These are phyloP conservation scores for Hapalemur alaotrensis DNA, from an alignment of 2,797 vertebrate species.

Conservation along the genomic window DNA sequence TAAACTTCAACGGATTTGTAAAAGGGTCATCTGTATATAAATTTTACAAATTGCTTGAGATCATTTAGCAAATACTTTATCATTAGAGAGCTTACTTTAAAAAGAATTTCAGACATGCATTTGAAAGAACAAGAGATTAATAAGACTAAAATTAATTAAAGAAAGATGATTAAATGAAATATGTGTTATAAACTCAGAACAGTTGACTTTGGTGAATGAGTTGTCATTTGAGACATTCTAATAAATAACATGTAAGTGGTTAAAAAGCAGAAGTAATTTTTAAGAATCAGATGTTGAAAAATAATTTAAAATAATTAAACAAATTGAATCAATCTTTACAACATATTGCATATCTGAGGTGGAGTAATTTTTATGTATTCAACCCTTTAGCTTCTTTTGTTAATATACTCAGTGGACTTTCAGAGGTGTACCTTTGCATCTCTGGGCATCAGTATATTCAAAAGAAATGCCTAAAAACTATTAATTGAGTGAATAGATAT, in stretches of 20 bases:
- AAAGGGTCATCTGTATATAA: slow-evolving; percentile 35
- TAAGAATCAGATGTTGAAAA: background rate
- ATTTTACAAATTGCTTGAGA: slow-evolving; percentile 62
- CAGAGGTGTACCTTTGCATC: background rate
- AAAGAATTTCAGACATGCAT: slow-evolving; percentile 16
- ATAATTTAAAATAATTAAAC: background rate
- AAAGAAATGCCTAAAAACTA: background rate
- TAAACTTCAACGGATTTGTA: background rate
- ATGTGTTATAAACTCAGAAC: slow-evolving; percentile 16
- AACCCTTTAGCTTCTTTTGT: background rate
- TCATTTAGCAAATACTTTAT: slow-evolving; percentile 40
- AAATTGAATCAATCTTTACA: background rate
- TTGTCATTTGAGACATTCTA: slow-evolving; percentile 36
- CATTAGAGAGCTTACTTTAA: slow-evolving; percentile 51
- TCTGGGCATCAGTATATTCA: background rate
- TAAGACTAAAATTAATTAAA: slow-evolving; percentile 71
- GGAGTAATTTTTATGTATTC: background rate
- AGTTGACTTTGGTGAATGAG: slow-evolving; percentile 9
- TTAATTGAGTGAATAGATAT: background rate
- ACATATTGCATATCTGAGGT: background rate
- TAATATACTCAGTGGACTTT: background rate
- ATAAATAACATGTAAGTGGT: background rate
- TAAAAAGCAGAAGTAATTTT: slow-evolving; percentile 4
- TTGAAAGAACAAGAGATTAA: slow-evolving; percentile 57
- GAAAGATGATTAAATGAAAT: slow-evolving; percentile 51